phyloP scores from a whole-genome alignment of 2,797 vertebrate species.

The Ctenopoma multispine region DNA sequence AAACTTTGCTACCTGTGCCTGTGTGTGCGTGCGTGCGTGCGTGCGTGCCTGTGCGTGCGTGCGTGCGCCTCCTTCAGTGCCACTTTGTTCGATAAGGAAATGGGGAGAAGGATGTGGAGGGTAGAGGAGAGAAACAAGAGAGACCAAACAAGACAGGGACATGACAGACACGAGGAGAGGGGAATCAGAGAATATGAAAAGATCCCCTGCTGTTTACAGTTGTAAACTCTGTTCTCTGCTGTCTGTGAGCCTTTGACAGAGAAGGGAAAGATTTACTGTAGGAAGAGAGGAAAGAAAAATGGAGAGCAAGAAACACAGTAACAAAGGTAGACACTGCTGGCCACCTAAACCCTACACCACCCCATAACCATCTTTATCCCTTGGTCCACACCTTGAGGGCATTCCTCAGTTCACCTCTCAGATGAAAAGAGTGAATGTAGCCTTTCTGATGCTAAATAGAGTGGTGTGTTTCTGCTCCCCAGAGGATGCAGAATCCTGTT shows the following conservation, averaged over 20 bases:
- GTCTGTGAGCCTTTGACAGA: constrained; percentile 22
- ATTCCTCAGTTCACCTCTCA: constrained; percentile 71
- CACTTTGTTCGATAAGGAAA: constrained; percentile 59
- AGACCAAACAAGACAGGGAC: constrained; percentile 59
- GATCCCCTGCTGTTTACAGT: constrained; percentile 52
- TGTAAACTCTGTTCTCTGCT: constrained; percentile 45
- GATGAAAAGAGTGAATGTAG: constrained; percentile 75
- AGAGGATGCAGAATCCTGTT: constrained; percentile 76
- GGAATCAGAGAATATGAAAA: constrained; percentile 44
- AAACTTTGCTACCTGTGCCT: constrained; percentile 76
- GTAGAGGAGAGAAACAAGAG: constrained; percentile 43
- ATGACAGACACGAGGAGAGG: constrained; percentile 36
- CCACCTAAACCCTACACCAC: constrained; percentile 49
- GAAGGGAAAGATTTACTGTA: constrained; percentile 36
- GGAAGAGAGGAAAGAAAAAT: constrained; percentile 21
- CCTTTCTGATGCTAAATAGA: constrained; percentile 79
- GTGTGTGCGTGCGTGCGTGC: constrained; percentile 3
- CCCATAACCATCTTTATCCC: constrained; percentile 56
- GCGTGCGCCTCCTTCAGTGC: constrained; percentile 20
- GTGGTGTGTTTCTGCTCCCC: constrained; percentile 71
- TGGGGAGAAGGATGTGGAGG: constrained; percentile 5
- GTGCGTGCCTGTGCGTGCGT: constrained; percentile 11
- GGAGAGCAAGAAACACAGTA: constrained; percentile 27
- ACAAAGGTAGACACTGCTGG: constrained; percentile 28
- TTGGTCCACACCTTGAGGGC: constrained; percentile 72